Evolutionary conservation across 2,113 vertebrate species (phyloP), one percentile per base, ranked within the genome.

Genomic region (Ammodytes marinus): DNA sequence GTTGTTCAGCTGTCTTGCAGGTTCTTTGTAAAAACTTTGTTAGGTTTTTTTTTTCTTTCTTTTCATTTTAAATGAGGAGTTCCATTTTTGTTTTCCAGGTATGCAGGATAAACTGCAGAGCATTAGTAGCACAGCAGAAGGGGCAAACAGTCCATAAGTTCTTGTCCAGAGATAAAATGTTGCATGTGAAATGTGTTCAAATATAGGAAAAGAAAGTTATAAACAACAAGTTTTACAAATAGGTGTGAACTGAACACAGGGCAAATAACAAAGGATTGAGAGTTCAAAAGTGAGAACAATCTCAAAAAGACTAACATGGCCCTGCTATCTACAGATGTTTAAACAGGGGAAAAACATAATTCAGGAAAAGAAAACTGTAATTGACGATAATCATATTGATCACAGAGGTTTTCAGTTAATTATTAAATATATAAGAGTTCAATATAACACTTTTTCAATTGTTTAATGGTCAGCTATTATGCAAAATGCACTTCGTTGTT

Each of bases 101-200:
- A 82, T 80, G 63, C 70, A 79, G 76, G 76, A 83, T 65, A 77
- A 83, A 74, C 86, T 68, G 86, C 72, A 87, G 77, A 83, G 83
- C 66, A 0, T 74, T 54, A 80, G 74, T 63, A 82, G 74, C 83
- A 86, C 90, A 85, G 77, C 81, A 81, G 27, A 27, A 27, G 84
- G 79, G 83, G 59, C 19, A 74, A 81, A 87, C 82, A 75, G 75
- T 86, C 73, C 49, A 71, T 27, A 59, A 47, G 13, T 53, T 76
- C 59, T 79, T 53, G 54, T 86, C 81, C 63, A 82, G 73, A 86
- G 71, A 77, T 64, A 53, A 59, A 55, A 87, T 59, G 57, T 37
- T 54, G 45, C 53, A 67, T 46, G 43, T 59, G 42, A 76, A 47
- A 71, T 47, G 74, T 79, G 17, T 37, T 49, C 15, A 70, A 69